These are phyloP conservation scores for Hirundo rustica DNA, from an alignment of 2,797 vertebrate genomes.

Conservation along the genomic window DNA sequence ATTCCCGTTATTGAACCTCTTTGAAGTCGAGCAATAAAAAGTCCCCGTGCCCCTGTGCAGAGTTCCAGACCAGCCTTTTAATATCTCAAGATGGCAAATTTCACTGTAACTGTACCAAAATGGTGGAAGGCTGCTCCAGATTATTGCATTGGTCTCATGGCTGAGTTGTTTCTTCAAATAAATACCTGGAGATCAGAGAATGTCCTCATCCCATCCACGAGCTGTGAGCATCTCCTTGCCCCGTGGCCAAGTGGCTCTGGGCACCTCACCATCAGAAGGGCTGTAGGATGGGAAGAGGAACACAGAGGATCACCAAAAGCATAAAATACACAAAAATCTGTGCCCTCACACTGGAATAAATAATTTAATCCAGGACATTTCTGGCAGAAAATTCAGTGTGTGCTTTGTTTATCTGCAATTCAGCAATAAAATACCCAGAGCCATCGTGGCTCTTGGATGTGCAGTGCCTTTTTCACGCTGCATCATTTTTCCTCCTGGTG, in stretches of 20 bases:
- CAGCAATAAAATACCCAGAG: neutral
- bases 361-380: neutral
- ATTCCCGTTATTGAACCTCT: neutral
- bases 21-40: conserved; percentile 25
- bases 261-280: neutral
- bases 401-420: neutral
- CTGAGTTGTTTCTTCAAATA: neutral
- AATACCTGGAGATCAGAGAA: neutral
- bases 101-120: neutral
- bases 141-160: neutral
- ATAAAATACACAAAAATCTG: neutral
- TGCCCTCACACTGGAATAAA: neutral
- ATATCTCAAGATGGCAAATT: neutral
- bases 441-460: neutral
- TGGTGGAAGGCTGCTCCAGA: neutral
- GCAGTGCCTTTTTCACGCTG: neutral
- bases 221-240: neutral
- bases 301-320: neutral
- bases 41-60: neutral
- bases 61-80: conserved; percentile 10
- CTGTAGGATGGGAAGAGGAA: neutral
- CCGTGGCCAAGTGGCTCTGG: neutral
- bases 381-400: neutral
- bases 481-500: neutral
- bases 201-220: fast-evolving